Evolutionary conservation across 2,888 invertebrate genomes (phyloP), one percentile per base, ranked within the genome.

Genomic region (Tipula helvola): DNA sequence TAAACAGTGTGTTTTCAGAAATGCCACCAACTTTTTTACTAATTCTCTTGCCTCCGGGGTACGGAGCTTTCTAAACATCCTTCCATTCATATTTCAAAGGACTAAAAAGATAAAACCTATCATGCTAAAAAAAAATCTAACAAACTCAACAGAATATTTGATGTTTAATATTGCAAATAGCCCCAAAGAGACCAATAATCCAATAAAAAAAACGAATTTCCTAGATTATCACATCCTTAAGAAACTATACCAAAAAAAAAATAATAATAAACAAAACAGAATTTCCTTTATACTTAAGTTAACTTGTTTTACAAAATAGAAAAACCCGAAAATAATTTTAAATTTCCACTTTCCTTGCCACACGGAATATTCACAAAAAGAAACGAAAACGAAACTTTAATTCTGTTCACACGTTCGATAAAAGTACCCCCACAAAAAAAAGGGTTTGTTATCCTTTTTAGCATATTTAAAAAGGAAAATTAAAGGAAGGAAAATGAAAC

Each of bases 361-460:
- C 71, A 71, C 71, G 28, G 28, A 71, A 12, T 28, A 71, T 71
- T 71, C 71, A 18, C 28, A 71, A 28, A 71, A 71, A 18, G 52
- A 71, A 71, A 71, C 18, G 28, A 71, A 71, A 71, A 71, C 18
- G 28, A 71, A 71, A 71, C 71, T 71, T 71, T 71, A 71, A 71
- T 71, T 71, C 71, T 71, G 71, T 71, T 71, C 71, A 71, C 71
- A 71, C 71, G 71, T 71, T 71, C 28, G 71, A 71, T 71, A 71
- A 71, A 71, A 71, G 71, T 71, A 71, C 71, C 52, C 5, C 5
- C 5, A 39, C 5, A 39, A 57, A 57, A 57, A 71, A 71, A 71
- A 71, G 71, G 71, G 71, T 71, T 71, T 71, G 71, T 71, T 71
- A 71, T 71, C 71, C 71, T 71, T 71, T 71, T 71, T 71, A 71